Evolutionary conservation across 2,888 invertebrate species (phyloP).

Genomic region (Mechanitis mazaeus): DNA sequence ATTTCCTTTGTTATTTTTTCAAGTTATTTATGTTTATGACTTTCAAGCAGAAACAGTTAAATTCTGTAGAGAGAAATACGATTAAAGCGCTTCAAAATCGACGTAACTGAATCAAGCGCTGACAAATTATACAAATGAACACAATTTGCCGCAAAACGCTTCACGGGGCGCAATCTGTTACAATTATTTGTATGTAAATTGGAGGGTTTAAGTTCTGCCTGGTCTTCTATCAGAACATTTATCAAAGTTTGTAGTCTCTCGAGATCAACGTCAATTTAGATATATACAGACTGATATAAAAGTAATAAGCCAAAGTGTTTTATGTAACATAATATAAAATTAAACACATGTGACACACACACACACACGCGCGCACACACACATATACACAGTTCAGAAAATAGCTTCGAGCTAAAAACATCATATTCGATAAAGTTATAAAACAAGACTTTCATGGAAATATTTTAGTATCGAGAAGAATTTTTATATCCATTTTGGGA

Average conservation of each 20-base stretch:
- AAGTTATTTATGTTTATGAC: background rate
- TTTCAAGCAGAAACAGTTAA: slow-evolving; percentile 17
- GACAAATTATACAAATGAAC: slow-evolving; percentile 58
- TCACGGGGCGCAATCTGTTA: slow-evolving; percentile 56
- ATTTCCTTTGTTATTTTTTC: too few species aligned
- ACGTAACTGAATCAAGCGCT: slow-evolving; percentile 39
- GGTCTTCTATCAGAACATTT: slow-evolving; percentile 28
- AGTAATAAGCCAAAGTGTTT: slow-evolving; percentile 4
- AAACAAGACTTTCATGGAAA: slow-evolving; percentile 9
- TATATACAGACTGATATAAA: background rate
- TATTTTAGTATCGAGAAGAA: slow-evolving; percentile 1
- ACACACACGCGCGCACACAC: too few species aligned
- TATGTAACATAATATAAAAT: background rate
- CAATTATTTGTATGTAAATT: slow-evolving; percentile 69
- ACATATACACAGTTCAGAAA: too few species aligned
- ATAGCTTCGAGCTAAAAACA: background rate
- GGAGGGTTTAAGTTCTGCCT: slow-evolving; percentile 46
- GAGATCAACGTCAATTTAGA: background rate
- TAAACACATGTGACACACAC: too few species aligned
- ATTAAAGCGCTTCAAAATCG: slow-evolving; percentile 41
- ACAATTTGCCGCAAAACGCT: slow-evolving; percentile 49
- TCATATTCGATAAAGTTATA: slow-evolving; percentile 4
- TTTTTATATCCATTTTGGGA: slow-evolving; percentile 7
- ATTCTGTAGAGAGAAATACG: background rate
- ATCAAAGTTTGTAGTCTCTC: slow-evolving; percentile 18